Conservation (phyloP, 2,113 vertebrate genomes). For the Procavia capensis region DNA sequence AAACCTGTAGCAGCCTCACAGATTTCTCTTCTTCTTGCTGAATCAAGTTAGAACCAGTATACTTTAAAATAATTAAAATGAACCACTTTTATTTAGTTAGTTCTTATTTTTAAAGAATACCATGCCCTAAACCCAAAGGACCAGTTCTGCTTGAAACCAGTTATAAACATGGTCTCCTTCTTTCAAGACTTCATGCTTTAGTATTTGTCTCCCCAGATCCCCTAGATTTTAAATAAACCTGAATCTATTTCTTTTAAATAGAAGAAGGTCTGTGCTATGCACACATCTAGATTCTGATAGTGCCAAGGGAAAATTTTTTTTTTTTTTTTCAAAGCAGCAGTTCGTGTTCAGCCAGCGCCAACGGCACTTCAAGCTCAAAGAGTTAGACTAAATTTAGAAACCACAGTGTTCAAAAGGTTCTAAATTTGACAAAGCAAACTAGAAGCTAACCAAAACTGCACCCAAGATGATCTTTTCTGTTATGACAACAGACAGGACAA, state of each 20-base stretch:
- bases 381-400: slow-evolving; percentile 80
- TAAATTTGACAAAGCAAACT: slow-evolving; percentile 72
- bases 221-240: slow-evolving; percentile 60
- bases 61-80: slow-evolving; percentile 20
- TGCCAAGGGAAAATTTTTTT: slow-evolving; percentile 67
- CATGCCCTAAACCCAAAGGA: neutral
- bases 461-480: slow-evolving; percentile 39
- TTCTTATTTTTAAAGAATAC: neutral
- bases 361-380: slow-evolving; percentile 75
- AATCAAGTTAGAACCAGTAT: neutral
- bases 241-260: slow-evolving; percentile 60
- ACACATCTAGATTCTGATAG: slow-evolving; percentile 31
- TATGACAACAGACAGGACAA: slow-evolving; percentile 37
- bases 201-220: slow-evolving; percentile 51
- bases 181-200: slow-evolving; percentile 57
- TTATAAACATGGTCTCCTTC: slow-evolving; percentile 50
- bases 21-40: neutral
- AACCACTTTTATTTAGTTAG: neutral
- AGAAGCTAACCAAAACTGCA: slow-evolving; percentile 52
- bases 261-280: slow-evolving; percentile 26
- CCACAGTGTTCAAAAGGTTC: slow-evolving; percentile 73
- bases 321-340: slow-evolving; percentile 73
- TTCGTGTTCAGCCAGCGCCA: slow-evolving; percentile 52
- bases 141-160: slow-evolving; percentile 1
- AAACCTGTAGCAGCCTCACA: neutral